A percentile compares a stretch with the other conserved stretches of the same genome.
phyloP scores from a whole-genome alignment of 2,113 vertebrate species.

The Dipodomys merriami region DNA sequence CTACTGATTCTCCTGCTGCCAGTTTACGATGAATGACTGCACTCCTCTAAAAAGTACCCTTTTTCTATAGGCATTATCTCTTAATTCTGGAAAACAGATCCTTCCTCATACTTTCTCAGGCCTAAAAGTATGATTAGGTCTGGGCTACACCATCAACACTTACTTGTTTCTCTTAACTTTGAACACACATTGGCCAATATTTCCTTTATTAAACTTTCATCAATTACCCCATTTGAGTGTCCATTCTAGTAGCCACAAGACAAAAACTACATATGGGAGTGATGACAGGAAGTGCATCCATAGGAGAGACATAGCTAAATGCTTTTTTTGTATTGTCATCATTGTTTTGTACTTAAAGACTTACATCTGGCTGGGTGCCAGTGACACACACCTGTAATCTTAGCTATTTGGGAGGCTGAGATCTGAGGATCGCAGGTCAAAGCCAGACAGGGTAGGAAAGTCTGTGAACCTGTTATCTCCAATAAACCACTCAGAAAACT shows the following conservation, averaged over 20 bases:
- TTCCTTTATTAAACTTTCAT: background rate
- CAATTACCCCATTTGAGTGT: background rate
- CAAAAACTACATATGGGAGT: background rate
- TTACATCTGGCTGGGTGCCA: background rate
- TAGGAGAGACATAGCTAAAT: background rate
- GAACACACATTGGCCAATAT: background rate
- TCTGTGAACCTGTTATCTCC: too few species aligned
- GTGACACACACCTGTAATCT: too few species aligned
- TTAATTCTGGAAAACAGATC: background rate
- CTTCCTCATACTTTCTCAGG: background rate
- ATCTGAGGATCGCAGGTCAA: too few species aligned
- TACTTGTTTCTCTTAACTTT: background rate
- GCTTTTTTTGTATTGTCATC: background rate
- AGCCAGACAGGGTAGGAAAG: too few species aligned
- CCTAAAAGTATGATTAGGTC: background rate
- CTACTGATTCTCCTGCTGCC: background rate
- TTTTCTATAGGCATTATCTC: background rate
- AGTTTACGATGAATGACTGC: background rate
- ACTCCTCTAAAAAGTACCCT: background rate
- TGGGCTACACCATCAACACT: background rate
- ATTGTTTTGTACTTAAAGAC: slow-evolving; percentile 13
- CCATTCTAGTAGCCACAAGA: background rate
- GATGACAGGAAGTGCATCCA: background rate
- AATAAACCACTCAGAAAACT: too few species aligned
- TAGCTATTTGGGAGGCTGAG: too few species aligned